Percentiles rank a stretch among this genome's conserved stretches.
These are phyloP conservation scores for Psettodes erumei DNA, from an alignment of 2,113 vertebrate species.

Conservation along the genomic window DNA sequence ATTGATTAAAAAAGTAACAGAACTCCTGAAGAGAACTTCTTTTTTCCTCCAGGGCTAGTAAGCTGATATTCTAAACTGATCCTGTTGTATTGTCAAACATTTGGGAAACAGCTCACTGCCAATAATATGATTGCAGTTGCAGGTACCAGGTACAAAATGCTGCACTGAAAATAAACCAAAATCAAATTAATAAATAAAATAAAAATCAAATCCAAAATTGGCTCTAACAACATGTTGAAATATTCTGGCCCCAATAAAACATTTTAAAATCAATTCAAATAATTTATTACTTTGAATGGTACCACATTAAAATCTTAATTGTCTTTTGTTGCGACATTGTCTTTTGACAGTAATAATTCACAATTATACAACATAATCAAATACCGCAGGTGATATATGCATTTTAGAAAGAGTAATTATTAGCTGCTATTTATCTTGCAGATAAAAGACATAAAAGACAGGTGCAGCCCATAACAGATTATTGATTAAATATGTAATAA, in stretches of 20 bases:
- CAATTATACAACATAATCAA: not conserved
- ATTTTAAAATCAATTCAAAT: not conserved
- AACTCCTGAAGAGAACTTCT: not conserved
- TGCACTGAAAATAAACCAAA: too few species aligned
- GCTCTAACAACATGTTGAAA: not conserved
- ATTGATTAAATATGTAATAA: conserved; percentile 21
- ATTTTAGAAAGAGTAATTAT: not conserved
- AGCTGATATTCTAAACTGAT: not conserved
- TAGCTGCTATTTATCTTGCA: not conserved
- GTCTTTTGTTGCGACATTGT: not conserved
- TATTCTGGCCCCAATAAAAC: not conserved
- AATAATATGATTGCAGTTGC: conserved; percentile 4
- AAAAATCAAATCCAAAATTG: not conserved
- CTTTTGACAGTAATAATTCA: not conserved
- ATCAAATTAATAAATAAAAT: not conserved
- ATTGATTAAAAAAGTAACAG: not conserved
- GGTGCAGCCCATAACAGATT: not conserved
- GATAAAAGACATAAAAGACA: conserved; percentile 24
- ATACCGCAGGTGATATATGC: not conserved
- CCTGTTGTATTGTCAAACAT: not conserved
- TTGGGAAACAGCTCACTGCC: not conserved
- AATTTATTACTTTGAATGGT: not conserved
- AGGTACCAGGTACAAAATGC: not conserved
- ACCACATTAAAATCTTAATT: not conserved
- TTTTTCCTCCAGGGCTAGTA: not conserved